Base-by-base conservation (phyloP, 2,888 invertebrate species). In the Atethmia centrago region DNA sequence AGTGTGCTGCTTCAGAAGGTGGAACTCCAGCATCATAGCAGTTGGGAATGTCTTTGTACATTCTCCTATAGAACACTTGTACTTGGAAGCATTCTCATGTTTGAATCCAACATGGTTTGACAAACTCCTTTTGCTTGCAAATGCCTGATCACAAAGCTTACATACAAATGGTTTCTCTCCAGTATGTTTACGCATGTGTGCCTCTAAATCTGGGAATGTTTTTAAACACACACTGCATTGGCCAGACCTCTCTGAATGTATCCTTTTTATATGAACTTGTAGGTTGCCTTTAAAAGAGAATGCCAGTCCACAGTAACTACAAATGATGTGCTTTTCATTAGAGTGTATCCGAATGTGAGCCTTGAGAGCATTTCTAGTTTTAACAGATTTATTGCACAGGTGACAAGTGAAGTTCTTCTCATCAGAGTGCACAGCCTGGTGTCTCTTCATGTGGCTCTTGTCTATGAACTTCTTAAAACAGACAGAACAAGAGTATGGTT, bases 171-270 rank as follows among this genome's bases (percentile, higher is more conserved):
- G 95, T 61, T 93, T 96, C 81, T 97, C 97, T 0, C 97, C 97
- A 0, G 97, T 97, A 80, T 97, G 97, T 77, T 96, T 96, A 1
- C 96, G 91, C 96, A 97, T 96, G 81, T 97, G 97, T 1, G 94
- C 95, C 66, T 95, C 96, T 25, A 97, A 84, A 85, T 97, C 96
- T 0, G 97, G 94, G 83, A 96, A 97, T 10, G 95, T 94, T 86
- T 97, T 97, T 14, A 93, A 87, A 84, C 97, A 97, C 10, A 97
- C 86, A 0, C 88, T 90, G 85, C 97, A 97, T 8, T 95, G 91
- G 0, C 97, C 97, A 0, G 97, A 97, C 69, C 94, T 93, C 71
- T 97, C 97, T 0, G 97, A 97, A 73, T 97, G 97, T 66, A 96
- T 96, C 51, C 97, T 94, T 77, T 93, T 93, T 51, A 96, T 96